A percentile compares a stretch with the other conserved stretches of the same genome.
phyloP scores from a whole-genome alignment of 2,888 invertebrate species.

The Latrodectus hesperus region DNA sequence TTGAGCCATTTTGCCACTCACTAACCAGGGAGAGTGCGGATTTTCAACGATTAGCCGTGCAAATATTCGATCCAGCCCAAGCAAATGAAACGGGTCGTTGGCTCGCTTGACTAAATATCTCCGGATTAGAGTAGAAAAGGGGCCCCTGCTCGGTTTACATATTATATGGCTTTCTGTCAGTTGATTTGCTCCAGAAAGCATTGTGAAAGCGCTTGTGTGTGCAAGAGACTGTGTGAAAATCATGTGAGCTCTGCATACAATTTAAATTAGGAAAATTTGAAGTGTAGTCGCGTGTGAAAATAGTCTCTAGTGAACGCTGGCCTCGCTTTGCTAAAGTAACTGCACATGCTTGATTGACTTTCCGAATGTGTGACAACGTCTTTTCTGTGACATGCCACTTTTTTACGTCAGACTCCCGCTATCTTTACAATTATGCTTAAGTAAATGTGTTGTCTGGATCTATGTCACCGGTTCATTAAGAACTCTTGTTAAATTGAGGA shows the following conservation, averaged over 20 bases:
- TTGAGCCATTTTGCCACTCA: constrained; percentile 39
- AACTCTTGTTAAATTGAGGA: background rate
- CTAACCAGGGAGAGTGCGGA: constrained; percentile 10
- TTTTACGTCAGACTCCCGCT: too few relatives aligned
- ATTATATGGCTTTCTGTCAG: constrained; percentile 15
- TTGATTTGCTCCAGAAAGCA: constrained; percentile 18
- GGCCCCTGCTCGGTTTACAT: background rate
- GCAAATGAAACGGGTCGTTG: constrained; percentile 55
- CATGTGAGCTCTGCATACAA: too few relatives aligned
- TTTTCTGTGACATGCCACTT: too few relatives aligned
- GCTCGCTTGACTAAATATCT: constrained; percentile 31
- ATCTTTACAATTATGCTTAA: background rate
- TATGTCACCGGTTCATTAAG: background rate
- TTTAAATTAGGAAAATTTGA: too few relatives aligned
- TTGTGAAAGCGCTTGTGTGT: too few relatives aligned
- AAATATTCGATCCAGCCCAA: constrained; percentile 39
- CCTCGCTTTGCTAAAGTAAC: too few relatives aligned
- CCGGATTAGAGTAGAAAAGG: background rate
- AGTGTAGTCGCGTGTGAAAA: too few relatives aligned
- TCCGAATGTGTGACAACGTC: too few relatives aligned
- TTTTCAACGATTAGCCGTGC: constrained; percentile 50
- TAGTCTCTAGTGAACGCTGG: too few relatives aligned
- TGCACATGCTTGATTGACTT: too few relatives aligned
- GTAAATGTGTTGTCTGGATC: background rate
- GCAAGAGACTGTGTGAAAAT: too few relatives aligned